These are phyloP conservation scores for Synergus gifuensis DNA, from an alignment of 2,888 invertebrate genomes.

Conservation along the genomic window DNA sequence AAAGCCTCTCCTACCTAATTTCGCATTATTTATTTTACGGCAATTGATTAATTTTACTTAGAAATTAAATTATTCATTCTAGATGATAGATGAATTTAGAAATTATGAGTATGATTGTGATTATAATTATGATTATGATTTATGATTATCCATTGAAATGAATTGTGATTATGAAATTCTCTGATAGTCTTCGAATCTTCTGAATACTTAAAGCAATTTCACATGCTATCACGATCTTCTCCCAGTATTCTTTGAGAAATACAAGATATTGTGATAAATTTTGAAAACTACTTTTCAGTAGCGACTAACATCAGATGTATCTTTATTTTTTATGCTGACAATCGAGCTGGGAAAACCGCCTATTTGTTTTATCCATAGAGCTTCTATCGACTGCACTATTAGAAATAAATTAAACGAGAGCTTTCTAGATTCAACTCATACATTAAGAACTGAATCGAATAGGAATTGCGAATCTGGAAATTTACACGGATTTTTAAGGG, in stretches of 20 bases:
- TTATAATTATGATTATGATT: background rate
- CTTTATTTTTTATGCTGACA: slow-evolving; percentile 31
- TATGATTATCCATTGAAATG: slow-evolving; percentile 6
- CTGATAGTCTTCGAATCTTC: slow-evolving; percentile 25
- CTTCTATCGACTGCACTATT: background rate
- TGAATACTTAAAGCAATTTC: slow-evolving; percentile 26
- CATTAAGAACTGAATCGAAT: background rate
- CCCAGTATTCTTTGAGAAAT: slow-evolving; percentile 40
- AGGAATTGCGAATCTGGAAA: background rate
- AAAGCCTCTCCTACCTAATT: slow-evolving; percentile 20
- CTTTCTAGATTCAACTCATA: background rate
- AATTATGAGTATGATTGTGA: background rate
- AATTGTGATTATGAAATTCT: slow-evolving; percentile 38
- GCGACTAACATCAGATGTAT: slow-evolving; percentile 13
- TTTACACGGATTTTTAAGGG: background rate
- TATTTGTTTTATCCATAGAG: slow-evolving; percentile 33
- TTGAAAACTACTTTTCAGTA: slow-evolving; percentile 29
- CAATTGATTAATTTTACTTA: slow-evolving; percentile 18
- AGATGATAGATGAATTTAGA: background rate
- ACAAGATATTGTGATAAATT: background rate
- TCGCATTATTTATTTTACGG: background rate
- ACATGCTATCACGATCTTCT: slow-evolving; percentile 45
- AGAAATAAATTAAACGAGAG: slow-evolving; percentile 16
- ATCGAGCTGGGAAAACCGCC: slow-evolving; percentile 14
- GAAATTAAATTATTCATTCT: background rate